Base-by-base conservation (phyloP, 2,888 invertebrate species). In the Chymomyza fuscimana region DNA sequence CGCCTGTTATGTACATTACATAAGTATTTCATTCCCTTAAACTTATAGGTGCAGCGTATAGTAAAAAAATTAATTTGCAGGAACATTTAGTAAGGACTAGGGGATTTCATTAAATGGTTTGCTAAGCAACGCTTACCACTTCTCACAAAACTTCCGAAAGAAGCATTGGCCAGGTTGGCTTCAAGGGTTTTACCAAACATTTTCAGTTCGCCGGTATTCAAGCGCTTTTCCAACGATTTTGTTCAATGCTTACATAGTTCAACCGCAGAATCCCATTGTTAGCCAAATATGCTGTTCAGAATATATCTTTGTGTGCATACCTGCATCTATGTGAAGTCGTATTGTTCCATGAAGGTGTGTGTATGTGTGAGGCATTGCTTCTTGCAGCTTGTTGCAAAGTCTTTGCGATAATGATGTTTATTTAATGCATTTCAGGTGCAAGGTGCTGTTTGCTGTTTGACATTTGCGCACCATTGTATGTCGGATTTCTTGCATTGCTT, bases 341-440 rank as follows among this genome's bases (percentile, higher is more conserved):
- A 73, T 73, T 73, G 73, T 67, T 73, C 60, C 16, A n/a, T 54
- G 54, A 7, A 54, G 54, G 32, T 22, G 61, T 46, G 32, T 16
- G 15, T 46, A 25, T 58, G 65, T 56, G 50, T 22, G 60, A 10
- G 29, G 61, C 36, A 16, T 32, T 29, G 32, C 32, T 51, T 61
- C 25, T 15, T 67, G 62, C 64, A 66, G 59, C 74, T 74, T 80
- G 73, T 76, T 63, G 69, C 69, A 70, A 16, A 19, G 77, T 76
- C 85, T 86, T 81, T 73, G 82, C 88, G 82, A 87, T 86, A 86
- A 86, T 87, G 87, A 86, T 88, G 88, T 87, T 88, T 87, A 82
- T 79, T 87, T 87, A 86, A 86, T 86, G 87, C 86, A 86, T 86
- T 88, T 77, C 88, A 85, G 85, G 87, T 88, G 88, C 87, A 80